Conservation (phyloP, 37 sponge, comb jelly and placozoan species). For the Haliclona indistincta region DNA sequence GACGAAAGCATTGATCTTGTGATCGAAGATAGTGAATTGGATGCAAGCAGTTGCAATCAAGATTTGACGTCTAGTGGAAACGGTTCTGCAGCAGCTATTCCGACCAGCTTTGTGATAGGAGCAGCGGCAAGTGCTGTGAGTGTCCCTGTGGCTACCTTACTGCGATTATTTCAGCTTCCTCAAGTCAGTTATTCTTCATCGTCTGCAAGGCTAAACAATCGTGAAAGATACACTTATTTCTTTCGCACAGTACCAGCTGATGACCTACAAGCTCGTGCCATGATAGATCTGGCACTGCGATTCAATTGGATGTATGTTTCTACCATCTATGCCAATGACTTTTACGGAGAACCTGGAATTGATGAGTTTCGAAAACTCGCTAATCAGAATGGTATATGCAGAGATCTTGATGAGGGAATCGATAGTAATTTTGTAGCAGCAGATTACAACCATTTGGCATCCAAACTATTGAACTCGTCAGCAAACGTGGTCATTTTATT, state of each 20-base stretch:
- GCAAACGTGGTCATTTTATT: constrained; percentile 34
- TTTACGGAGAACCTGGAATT: constrained; percentile 44
- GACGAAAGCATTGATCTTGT: constrained; percentile 81
- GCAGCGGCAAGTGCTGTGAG: constrained; percentile 75
- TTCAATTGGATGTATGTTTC: constrained; percentile 57
- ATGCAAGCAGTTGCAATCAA: constrained; percentile 16
- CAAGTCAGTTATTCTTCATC: constrained; percentile 75
- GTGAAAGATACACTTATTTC: constrained; percentile 60
- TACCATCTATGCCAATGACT: constrained; percentile 18
- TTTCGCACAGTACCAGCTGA: constrained; percentile 73
- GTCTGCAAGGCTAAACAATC: constrained; percentile 47
- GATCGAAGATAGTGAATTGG: constrained; percentile 43
- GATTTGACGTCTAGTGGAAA: neutral
- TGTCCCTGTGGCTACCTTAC: constrained; percentile 70
- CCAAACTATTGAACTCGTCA: neutral
- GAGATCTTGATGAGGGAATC: constrained; percentile 12
- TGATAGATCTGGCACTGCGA: constrained; percentile 41
- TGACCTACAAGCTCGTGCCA: constrained; percentile 67
- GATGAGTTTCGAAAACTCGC: constrained; percentile 13
- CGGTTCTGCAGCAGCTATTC: neutral
- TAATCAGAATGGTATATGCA: constrained; percentile 18
- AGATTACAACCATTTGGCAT: constrained; percentile 1
- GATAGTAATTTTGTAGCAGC: neutral
- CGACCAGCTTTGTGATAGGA: constrained; percentile 68
- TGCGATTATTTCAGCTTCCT: constrained; percentile 66